phyloP scores from a whole-genome alignment of 1,140 invertebrate species.

The Pectinophora gossypiella region DNA sequence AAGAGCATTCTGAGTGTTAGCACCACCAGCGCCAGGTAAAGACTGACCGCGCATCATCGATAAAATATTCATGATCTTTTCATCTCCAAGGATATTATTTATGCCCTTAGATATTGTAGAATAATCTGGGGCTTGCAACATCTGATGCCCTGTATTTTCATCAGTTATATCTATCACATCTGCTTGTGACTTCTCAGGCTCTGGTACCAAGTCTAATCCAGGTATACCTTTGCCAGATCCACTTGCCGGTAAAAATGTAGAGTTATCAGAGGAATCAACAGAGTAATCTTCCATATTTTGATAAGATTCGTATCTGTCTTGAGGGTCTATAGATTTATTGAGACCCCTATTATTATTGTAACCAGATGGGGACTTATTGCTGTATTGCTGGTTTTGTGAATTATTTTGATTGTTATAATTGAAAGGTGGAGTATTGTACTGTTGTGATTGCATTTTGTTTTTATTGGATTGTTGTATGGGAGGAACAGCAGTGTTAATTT shows the following conservation, averaged over 20 bases:
- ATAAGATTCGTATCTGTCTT: conserved; percentile 45
- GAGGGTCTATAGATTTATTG: too few relatives aligned
- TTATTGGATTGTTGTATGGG: not conserved
- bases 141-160: conserved; percentile 20
- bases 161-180: conserved; percentile 61
- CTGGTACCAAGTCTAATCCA: conserved; percentile 79
- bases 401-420: conserved; percentile 6
- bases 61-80: conserved; percentile 77
- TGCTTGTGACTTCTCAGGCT: conserved; percentile 36
- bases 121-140: conserved; percentile 72
- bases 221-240: conserved; percentile 75
- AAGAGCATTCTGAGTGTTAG: not conserved
- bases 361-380: conserved; percentile 8
- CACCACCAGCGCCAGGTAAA: not conserved
- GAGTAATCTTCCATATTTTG: conserved; percentile 9
- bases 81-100: conserved; percentile 77
- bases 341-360: too few relatives aligned
- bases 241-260: conserved; percentile 44
- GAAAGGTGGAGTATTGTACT: not conserved
- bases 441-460: not conserved
- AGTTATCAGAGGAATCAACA: conserved; percentile 11
- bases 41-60: conserved; percentile 74
- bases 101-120: conserved; percentile 77
- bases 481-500: conserved; percentile 11
- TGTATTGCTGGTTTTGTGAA: conserved; percentile 14